These are phyloP conservation scores for Atta cephalotes DNA, from an alignment of 1,140 invertebrate species.

Conservation along the genomic window DNA sequence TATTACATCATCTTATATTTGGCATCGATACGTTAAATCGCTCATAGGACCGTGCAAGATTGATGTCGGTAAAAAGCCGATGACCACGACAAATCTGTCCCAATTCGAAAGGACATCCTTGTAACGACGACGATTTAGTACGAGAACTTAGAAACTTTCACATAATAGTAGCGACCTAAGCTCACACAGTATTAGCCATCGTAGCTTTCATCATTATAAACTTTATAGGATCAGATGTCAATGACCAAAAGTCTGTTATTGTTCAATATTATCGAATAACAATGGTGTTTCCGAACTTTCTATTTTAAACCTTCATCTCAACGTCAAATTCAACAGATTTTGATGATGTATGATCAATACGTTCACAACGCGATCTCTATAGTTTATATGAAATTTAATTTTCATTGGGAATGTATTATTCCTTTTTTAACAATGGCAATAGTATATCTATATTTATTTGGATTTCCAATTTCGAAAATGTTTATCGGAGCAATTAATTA, in stretches of 20 bases:
- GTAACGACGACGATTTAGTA: conserved; percentile 3
- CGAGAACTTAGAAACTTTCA: conserved; percentile 34
- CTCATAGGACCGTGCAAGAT: conserved; percentile 57
- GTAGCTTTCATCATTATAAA: neutral
- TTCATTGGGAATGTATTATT: neutral
- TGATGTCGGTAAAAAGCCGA: conserved; percentile 64
- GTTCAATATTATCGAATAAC: neutral
- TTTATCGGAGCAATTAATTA: conserved; percentile 45
- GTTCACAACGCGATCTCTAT: neutral
- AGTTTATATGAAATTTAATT: conserved; percentile 3
- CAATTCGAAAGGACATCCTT: conserved; percentile 59
- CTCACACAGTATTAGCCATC: conserved; percentile 7
- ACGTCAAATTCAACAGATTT: neutral
- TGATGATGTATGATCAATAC: neutral
- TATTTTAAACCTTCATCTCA: neutral
- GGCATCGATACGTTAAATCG: conserved; percentile 55
- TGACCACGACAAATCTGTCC: conserved; percentile 69
- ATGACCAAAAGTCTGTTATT: conserved; percentile 7
- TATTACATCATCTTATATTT: conserved; percentile 15
- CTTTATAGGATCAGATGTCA: conserved; percentile 42
- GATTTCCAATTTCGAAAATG: conserved; percentile 37
- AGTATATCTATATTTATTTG: neutral
- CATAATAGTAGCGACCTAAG: neutral
- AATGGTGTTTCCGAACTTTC: conserved; percentile 13
- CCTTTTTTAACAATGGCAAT: neutral